A percentile compares a stretch with the other conserved stretches of the same genome.
Evolutionary conservation across 2,888 invertebrate species (phyloP).

Genomic region (Hanleya hanleyi): DNA sequence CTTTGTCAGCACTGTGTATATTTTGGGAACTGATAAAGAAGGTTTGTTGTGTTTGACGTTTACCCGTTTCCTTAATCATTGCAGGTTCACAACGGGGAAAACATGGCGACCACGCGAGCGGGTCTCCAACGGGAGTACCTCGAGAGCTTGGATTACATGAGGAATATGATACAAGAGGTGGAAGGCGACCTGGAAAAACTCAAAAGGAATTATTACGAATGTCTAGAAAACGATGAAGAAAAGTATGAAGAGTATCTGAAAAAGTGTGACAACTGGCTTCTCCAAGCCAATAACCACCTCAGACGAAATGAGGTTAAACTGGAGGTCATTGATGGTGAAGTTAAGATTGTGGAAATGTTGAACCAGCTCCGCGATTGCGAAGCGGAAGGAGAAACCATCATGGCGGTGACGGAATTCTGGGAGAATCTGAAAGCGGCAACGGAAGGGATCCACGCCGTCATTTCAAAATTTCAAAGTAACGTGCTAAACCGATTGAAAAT

Average conservation of each 20-base stretch:
- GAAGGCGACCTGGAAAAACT: constrained; percentile 54
- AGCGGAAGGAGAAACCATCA: constrained; percentile 51
- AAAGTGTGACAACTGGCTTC: constrained; percentile 55
- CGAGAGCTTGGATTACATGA: constrained; percentile 63
- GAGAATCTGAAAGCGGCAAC: constrained; percentile 57
- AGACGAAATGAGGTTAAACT: constrained; percentile 50
- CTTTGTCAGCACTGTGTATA: too few species aligned
- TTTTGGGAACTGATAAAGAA: too few species aligned
- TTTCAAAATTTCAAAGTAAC: constrained; percentile 55
- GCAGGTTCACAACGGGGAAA: neutral
- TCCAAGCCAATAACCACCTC: constrained; percentile 62
- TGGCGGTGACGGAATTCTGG: constrained; percentile 63
- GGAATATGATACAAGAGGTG: constrained; percentile 52
- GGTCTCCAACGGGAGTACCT: constrained; percentile 63
- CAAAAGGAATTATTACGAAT: constrained; percentile 54
- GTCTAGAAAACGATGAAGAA: constrained; percentile 43
- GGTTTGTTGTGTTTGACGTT: neutral
- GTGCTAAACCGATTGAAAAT: constrained; percentile 59
- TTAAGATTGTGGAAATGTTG: constrained; percentile 53
- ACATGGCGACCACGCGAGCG: constrained; percentile 29
- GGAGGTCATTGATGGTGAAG: constrained; percentile 47
- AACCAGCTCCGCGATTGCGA: constrained; percentile 53
- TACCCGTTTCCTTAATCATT: neutral
- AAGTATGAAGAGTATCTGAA: constrained; percentile 55
- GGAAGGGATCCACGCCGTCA: constrained; percentile 50